Percentiles rank a stretch among this genome's conserved stretches.
Evolutionary conservation across 2,113 vertebrate species (phyloP).

Genomic region (Silurus asotus): DNA sequence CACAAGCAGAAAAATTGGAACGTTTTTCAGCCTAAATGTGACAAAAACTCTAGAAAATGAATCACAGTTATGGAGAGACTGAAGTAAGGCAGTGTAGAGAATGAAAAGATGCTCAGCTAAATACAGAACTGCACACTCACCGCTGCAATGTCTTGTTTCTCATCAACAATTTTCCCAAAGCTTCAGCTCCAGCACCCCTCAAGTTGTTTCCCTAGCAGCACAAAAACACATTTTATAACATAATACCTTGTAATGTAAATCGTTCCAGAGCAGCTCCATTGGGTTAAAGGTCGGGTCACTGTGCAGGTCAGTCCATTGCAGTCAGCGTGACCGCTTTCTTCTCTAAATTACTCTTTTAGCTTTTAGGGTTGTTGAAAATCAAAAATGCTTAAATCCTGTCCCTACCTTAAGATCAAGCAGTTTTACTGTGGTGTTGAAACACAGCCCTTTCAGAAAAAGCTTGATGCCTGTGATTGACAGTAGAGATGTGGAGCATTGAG

Average conservation of each 20-base stretch:
- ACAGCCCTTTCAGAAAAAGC: slow-evolving; percentile 81
- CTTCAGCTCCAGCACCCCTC: slow-evolving; percentile 77
- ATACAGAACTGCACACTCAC: slow-evolving; percentile 64
- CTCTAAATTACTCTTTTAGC: background rate
- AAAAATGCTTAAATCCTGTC: background rate
- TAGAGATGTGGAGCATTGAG: background rate
- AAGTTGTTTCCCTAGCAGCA: slow-evolving; percentile 88
- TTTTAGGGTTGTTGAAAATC: background rate
- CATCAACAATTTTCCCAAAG: slow-evolving; percentile 82
- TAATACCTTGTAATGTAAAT: background rate
- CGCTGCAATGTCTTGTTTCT: slow-evolving; percentile 84
- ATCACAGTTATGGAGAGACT: background rate
- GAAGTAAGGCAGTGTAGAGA: background rate
- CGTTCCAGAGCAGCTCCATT: background rate
- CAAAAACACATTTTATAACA: slow-evolving; percentile 16
- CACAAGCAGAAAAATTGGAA: background rate
- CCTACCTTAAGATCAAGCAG: slow-evolving; percentile 89
- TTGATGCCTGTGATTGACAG: slow-evolving; percentile 72
- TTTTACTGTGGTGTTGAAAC: slow-evolving; percentile 78
- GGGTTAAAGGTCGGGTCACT: background rate
- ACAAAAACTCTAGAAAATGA: background rate
- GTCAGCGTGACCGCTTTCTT: background rate
- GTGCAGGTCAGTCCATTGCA: background rate
- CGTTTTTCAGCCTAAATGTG: background rate
- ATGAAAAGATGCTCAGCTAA: background rate